Evolutionary conservation across 2,888 invertebrate genomes (phyloP), one percentile per base, ranked within the genome.

Genomic region (Andricus quercusramuli): DNA sequence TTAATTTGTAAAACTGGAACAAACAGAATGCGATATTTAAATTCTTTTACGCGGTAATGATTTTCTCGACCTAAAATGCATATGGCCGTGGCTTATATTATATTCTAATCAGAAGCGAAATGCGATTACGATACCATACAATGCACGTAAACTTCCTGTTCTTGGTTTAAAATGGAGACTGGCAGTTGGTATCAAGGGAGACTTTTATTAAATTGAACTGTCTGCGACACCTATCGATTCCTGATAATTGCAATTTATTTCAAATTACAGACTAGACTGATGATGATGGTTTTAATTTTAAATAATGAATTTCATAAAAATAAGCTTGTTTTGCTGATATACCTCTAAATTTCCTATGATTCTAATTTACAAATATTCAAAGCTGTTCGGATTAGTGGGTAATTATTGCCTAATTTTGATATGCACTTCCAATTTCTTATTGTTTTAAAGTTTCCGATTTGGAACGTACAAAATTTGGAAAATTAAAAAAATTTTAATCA

Each of bases 101-200:
- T 68, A 32, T 70, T 70, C 70, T 56, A 70, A 70, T 56, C 51
- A 70, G 70, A 51, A 51, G 20, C 70, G 70, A 70, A 70, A 70
- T 29, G 51, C 70, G 70, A 70, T 70, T 70, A 56, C 51, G 47
- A 70, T 70, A 25, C 70, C 70, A 29, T 51, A 51, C 51, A 70
- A 70, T 70, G 51, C 51, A 70, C 25, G 51, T 70, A 70, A 70
- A 70, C 70, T 70, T 70, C 70, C 70, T 70, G 51, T 51, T 70
- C 70, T 70, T 70, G n/a, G n/a, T 51, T 20, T 70, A 70, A 70
- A 51, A 70, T 70, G 32, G 32, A 70, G 13, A 51, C 70, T 70
- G 70, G 9, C 51, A 70, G 17, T 70, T 56, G 32, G 32, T 32
- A 70, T 70, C 29, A 17, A 70, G 70, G 20, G 44, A 47, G 29